These are phyloP conservation scores for Ianthella basta DNA, from an alignment of 37 sponge, comb jelly and placozoan genomes.

Conservation along the genomic window DNA sequence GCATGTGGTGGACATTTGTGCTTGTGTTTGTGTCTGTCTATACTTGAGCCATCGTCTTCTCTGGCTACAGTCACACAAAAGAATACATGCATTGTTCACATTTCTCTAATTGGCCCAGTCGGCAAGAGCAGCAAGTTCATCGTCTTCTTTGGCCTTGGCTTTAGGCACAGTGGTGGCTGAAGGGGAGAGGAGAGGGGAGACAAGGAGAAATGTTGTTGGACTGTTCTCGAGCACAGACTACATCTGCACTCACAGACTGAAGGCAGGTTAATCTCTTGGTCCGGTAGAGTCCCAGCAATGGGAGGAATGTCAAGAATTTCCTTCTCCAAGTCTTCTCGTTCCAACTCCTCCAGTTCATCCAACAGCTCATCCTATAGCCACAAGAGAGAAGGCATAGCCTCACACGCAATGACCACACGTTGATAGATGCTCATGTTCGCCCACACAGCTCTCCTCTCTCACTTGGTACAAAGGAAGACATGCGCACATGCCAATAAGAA, in stretches of 20 bases:
- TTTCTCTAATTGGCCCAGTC: slow-evolving; percentile 62
- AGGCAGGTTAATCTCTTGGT: slow-evolving; percentile 59
- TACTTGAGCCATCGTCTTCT: background rate
- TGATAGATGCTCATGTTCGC: too few species aligned
- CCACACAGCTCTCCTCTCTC: too few species aligned
- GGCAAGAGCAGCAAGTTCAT: slow-evolving; percentile 73
- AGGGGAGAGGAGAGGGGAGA: background rate
- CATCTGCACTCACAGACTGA: slow-evolving; percentile 88
- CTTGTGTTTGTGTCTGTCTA: background rate
- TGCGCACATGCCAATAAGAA: too few species aligned
- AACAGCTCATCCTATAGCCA: slow-evolving; percentile 86
- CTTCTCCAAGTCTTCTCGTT: slow-evolving; percentile 90
- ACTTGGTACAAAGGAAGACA: too few species aligned
- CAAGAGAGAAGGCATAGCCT: too few species aligned
- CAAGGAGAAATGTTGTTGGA: background rate
- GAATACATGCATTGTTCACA: too few species aligned
- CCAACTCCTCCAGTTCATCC: slow-evolving; percentile 95
- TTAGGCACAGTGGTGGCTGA: slow-evolving; percentile 60
- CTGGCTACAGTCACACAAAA: too few species aligned
- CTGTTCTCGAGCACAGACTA: too few species aligned
- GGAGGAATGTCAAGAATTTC: slow-evolving; percentile 71
- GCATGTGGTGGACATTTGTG: background rate
- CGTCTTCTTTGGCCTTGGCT: slow-evolving; percentile 63
- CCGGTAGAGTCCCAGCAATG: slow-evolving; percentile 30
- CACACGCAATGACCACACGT: too few species aligned